Conservation (phyloP, 2,888 invertebrate genomes). For the Erpobdella octoculata region DNA sequence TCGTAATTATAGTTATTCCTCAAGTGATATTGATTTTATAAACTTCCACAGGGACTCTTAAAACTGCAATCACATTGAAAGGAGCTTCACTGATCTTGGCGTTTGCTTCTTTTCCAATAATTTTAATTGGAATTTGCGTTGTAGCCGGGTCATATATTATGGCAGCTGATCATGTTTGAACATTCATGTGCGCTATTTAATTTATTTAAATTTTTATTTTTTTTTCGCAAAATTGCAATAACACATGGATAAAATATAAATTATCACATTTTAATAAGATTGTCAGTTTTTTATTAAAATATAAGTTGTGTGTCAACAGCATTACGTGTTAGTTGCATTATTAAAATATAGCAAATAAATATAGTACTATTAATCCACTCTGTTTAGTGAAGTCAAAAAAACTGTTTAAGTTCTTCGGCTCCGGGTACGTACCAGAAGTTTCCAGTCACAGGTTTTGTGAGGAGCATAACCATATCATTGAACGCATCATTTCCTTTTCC, state of each 20-base stretch:
- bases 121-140: neutral
- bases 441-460: constrained; percentile 46
- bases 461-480: constrained; percentile 49
- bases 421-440: constrained; percentile 53
- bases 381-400: constrained; percentile 28
- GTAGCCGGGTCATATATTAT: neutral
- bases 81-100: neutral
- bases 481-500: constrained; percentile 42
- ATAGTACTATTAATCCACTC: neutral
- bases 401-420: constrained; percentile 42
- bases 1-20: no score
- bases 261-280: no score
- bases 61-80: neutral
- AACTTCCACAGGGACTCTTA: neutral
- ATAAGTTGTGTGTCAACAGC: no score
- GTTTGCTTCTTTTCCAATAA: neutral
- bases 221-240: no score
- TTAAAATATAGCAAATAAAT: neutral
- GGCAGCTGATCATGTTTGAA: neutral
- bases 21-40: no score
- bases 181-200: no score
- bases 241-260: no score
- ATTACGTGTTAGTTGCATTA: no score
- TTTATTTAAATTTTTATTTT: no score
- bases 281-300: no score